Conservation (phyloP, 2,888 invertebrate genomes). For the Cephus rjabovi region DNA sequence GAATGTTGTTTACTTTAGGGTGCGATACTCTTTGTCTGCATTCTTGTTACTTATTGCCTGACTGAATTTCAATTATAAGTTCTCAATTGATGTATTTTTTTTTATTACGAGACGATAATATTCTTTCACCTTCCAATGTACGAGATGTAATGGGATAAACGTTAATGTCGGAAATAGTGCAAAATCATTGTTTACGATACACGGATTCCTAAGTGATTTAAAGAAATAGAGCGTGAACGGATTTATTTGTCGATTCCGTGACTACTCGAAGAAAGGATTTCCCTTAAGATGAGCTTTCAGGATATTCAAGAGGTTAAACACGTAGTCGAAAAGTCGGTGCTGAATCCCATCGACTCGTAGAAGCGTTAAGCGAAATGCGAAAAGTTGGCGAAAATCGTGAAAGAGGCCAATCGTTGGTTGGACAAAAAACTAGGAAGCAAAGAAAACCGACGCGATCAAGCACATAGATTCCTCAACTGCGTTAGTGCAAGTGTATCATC, state of each 20-base stretch:
- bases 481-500: not conserved
- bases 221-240: not conserved
- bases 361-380: not conserved
- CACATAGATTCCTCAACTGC: not conserved
- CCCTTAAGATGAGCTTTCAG: not conserved
- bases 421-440: not conserved
- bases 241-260: not conserved
- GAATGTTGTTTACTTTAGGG: not conserved
- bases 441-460: not conserved
- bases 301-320: not conserved
- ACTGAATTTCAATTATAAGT: not conserved
- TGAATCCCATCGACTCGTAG: not conserved
- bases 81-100: not conserved
- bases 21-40: not conserved
- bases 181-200: not conserved
- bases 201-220: constrained; percentile 8
- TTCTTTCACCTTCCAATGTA: not conserved
- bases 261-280: not conserved
- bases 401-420: not conserved
- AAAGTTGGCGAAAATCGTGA: not conserved
- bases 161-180: not conserved
- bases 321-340: not conserved
- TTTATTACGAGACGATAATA: not conserved
- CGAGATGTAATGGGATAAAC: not conserved
- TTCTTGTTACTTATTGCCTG: not conserved